Conservation (phyloP, 2,113 vertebrate species). For the Antechinus flavipes region DNA sequence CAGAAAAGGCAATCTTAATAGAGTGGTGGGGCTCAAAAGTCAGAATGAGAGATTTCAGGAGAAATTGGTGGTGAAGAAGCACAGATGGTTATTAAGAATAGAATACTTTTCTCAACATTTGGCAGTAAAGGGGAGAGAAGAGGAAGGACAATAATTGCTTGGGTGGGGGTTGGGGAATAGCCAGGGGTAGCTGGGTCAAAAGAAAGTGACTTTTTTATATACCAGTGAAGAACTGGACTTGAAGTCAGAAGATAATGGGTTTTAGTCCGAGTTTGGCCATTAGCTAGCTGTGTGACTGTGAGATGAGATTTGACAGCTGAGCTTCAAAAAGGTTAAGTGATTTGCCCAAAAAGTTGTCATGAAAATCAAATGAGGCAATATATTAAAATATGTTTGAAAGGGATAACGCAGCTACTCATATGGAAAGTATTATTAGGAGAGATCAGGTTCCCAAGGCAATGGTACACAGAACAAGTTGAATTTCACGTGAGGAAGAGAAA, state of each 20-base stretch:
- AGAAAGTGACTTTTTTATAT: neutral
- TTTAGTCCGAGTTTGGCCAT: neutral
- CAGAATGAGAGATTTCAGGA: neutral
- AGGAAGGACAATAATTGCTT: neutral
- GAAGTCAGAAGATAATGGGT: neutral
- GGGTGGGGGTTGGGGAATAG: neutral
- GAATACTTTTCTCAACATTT: neutral
- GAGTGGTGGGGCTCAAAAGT: neutral
- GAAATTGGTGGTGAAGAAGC: neutral
- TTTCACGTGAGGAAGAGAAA: neutral
- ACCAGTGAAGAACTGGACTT: neutral
- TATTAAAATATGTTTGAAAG: neutral
- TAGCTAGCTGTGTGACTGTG: neutral
- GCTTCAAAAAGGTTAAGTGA: neutral
- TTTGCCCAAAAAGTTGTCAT: slow-evolving; percentile 2
- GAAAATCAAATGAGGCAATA: neutral
- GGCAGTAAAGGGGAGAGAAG: neutral
- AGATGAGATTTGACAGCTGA: neutral
- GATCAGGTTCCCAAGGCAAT: neutral
- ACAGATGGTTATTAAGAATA: neutral
- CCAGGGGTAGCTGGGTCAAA: neutral
- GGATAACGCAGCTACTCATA: neutral
- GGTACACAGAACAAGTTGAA: neutral
- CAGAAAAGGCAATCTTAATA: neutral
- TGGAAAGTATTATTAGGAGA: neutral